Evolutionary conservation across 2,888 invertebrate species (phyloP), one percentile per base, ranked within the genome.

Genomic region (Anaspis maculata): DNA sequence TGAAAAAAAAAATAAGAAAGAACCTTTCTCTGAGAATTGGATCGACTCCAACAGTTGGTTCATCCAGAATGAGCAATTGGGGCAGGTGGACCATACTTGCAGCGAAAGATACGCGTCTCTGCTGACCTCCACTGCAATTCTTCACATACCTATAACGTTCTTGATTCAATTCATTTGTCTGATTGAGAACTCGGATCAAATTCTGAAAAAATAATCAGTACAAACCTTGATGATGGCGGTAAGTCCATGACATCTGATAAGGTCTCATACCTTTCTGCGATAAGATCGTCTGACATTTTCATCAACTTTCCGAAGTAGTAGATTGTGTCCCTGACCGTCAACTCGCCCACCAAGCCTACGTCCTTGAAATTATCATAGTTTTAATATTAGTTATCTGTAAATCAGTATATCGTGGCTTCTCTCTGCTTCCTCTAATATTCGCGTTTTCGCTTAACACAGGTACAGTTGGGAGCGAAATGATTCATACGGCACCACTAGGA

Each of bases 261-360:
- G 53, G 83, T 75, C 32, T 71, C 66, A 56, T 77, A 83, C 33
- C 83, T 70, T 24, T 79, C 75, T n/a, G 70, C 64, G 38, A 85
- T 79, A 38, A 66, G 67, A n/a, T 70, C 62, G 14, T 73, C 72
- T 1, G 72, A 69, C 75, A 92, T 79, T 7, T 86, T 83, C 56
- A 86, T 85, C 41, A 94, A 79, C 25, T 83, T 70, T 0, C 91
- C 92, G 66, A 92, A 94, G 64, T 88, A 92, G 54, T 75, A 79
- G 22, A 94, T 72, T 0, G 88, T 88, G 52, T 87, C 89, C 34
- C 78, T 76, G 0, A 91, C 82, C 3, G 86, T 77, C 66, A 88
- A 85, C 61, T 87, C 86, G 2, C 71, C 77, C 0, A 83, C 80
- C 22, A 88, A 59, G 0, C 87, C 86, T 42, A 87, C 80, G 47